Conservation (phyloP, 2,113 vertebrate genomes). For the Platysternon megacephalum region DNA sequence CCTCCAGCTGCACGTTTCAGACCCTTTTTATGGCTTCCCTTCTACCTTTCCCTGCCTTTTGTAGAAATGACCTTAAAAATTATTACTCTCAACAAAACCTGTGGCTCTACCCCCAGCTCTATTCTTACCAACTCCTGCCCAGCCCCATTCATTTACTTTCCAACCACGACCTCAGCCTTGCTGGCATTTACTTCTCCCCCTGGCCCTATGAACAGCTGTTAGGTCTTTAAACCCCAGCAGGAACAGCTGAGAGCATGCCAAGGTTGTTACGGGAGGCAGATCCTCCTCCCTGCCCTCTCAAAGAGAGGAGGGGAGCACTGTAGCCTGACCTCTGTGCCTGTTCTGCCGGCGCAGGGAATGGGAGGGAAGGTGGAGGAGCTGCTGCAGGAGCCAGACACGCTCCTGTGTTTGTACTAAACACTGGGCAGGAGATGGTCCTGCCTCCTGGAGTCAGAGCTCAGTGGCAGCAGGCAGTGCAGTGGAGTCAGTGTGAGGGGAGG, state of each 20-base stretch:
- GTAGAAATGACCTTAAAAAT: slow-evolving; percentile 16
- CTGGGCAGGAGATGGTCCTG: slow-evolving; percentile 49
- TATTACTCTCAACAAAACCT: not conserved
- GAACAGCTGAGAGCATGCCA: not conserved
- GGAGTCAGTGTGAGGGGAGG: not conserved
- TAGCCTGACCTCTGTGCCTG: slow-evolving; percentile 16
- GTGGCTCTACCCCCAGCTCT: not conserved
- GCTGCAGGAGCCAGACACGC: slow-evolving; percentile 64
- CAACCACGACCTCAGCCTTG: slow-evolving; percentile 39
- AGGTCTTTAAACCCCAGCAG: not conserved
- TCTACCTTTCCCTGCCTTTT: not conserved
- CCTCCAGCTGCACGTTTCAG: not conserved
- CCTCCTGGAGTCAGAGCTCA: slow-evolving; percentile 52
- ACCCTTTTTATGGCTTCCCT: slow-evolving; percentile 5
- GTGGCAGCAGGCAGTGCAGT: slow-evolving; percentile 22
- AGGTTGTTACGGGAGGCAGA: not conserved
- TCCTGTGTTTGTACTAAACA: slow-evolving; percentile 80
- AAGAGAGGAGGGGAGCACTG: not conserved
- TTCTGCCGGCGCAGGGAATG: not conserved
- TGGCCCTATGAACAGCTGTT: not conserved
- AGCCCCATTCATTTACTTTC: not conserved
- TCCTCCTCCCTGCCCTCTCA: not conserved
- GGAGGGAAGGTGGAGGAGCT: not conserved
- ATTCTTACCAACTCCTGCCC: not conserved
- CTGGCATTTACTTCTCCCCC: not conserved